These are phyloP conservation scores for Anticlea derivata DNA, from an alignment of 2,888 invertebrate species.

Conservation along the genomic window DNA sequence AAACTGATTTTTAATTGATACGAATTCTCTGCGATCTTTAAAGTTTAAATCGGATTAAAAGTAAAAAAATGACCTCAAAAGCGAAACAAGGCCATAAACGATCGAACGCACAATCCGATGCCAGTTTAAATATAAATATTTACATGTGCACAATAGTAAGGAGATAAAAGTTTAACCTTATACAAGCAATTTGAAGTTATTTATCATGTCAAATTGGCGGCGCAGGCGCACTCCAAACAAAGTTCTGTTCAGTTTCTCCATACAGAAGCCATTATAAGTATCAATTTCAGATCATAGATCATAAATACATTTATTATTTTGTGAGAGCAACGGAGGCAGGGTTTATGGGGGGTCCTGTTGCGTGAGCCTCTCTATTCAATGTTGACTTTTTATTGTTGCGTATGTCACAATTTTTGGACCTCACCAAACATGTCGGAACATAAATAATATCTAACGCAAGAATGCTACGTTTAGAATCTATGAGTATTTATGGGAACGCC, in stretches of 20 bases:
- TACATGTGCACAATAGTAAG: slow-evolving; percentile 69
- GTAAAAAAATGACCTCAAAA: slow-evolving; percentile 21
- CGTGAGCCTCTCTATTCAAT: slow-evolving; percentile 64
- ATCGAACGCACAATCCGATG: slow-evolving; percentile 57
- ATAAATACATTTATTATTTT: slow-evolving; percentile 75
- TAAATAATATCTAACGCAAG: slow-evolving; percentile 70
- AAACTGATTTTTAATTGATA: slow-evolving; percentile 25
- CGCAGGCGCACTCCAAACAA: slow-evolving; percentile 54
- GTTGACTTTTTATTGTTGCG: slow-evolving; percentile 75
- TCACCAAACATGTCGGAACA: slow-evolving; percentile 58
- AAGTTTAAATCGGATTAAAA: slow-evolving; percentile 11
- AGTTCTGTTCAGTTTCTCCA: slow-evolving; percentile 76
- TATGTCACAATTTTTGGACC: slow-evolving; percentile 74
- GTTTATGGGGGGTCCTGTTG: slow-evolving; percentile 76
- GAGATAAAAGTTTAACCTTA: slow-evolving; percentile 76
- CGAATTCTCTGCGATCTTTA: slow-evolving; percentile 9
- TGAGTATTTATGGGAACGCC: slow-evolving; percentile 60
- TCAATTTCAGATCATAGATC: slow-evolving; percentile 84
- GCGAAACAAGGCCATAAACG: slow-evolving; percentile 42
- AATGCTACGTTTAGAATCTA: slow-evolving; percentile 63
- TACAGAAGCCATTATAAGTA: slow-evolving; percentile 83
- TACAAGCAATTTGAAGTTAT: slow-evolving; percentile 81
- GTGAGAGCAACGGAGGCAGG: slow-evolving; percentile 55
- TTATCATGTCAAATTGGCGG: slow-evolving; percentile 66
- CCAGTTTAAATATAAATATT: slow-evolving; percentile 75